Percentiles rank a stretch among this genome's conserved stretches.
Evolutionary conservation across 2,797 vertebrate genomes (phyloP).

Genomic region (Anas acuta): DNA sequence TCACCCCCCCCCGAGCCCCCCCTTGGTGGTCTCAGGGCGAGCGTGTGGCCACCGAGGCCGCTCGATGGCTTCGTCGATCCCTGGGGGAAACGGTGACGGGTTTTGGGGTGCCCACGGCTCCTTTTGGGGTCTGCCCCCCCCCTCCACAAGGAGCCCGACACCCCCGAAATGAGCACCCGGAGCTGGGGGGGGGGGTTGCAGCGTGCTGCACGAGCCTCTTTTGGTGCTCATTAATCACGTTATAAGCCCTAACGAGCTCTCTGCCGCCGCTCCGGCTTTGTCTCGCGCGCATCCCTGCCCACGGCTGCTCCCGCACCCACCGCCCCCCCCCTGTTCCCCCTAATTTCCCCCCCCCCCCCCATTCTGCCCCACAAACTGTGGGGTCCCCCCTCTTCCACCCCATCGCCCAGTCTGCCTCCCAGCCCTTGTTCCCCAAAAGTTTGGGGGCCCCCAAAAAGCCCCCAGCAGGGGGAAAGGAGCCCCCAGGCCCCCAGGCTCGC

Average conservation of each 20-base stretch:
- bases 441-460: too few relatives aligned
- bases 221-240: not conserved
- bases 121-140: not conserved
- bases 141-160: not conserved
- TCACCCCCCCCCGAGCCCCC: too few relatives aligned
- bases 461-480: too few relatives aligned
- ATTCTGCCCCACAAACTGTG: too few relatives aligned
- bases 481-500: too few relatives aligned
- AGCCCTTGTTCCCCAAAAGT: not conserved
- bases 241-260: not conserved
- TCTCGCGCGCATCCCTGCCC: not conserved
- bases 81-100: fast-evolving
- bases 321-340: too few relatives aligned
- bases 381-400: too few relatives aligned
- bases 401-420: too few relatives aligned
- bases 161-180: not conserved
- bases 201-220: not conserved
- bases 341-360: too few relatives aligned
- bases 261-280: not conserved
- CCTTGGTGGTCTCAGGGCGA: not conserved
- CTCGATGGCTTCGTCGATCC: not conserved
- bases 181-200: not conserved
- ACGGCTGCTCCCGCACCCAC: not conserved
- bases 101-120: too few relatives aligned
- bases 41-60: not conserved